Evolutionary conservation across 2,888 invertebrate species (phyloP).

Genomic region (Tetheella fluctuosa): DNA sequence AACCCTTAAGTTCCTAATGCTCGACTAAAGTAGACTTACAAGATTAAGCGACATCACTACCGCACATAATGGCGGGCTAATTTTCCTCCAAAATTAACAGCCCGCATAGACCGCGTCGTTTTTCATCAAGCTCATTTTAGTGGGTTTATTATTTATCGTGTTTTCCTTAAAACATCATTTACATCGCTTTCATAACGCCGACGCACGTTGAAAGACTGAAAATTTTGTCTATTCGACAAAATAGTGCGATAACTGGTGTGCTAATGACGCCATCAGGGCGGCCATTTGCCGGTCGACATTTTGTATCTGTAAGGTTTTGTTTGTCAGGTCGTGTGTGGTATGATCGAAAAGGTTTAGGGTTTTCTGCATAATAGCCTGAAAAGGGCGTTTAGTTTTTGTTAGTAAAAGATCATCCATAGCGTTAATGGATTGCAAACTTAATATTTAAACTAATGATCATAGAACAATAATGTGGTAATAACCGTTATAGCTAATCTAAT

Average conservation of each 20-base stretch:
- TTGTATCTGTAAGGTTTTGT: conserved; percentile 74
- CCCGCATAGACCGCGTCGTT: conserved; percentile 68
- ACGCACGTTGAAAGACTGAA: conserved; percentile 78
- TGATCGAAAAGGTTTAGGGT: conserved; percentile 59
- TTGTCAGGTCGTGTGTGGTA: conserved; percentile 59
- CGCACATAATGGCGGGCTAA: conserved; percentile 65
- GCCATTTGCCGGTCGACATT: conserved; percentile 67
- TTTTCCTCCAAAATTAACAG: conserved; percentile 72
- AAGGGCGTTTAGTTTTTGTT: conserved; percentile 52
- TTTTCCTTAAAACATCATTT: conserved; percentile 74
- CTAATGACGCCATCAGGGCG: conserved; percentile 75
- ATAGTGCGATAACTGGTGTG: conserved; percentile 78
- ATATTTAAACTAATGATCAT: not conserved
- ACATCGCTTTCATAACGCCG: conserved; percentile 74
- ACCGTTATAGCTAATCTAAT: not conserved
- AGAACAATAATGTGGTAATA: not conserved
- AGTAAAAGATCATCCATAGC: conserved; percentile 16
- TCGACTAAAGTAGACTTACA: not conserved
- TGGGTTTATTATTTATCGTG: conserved; percentile 75
- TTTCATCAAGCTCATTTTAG: conserved; percentile 74
- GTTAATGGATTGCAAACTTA: not conserved
- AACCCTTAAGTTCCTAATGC: not conserved
- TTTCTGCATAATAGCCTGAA: conserved; percentile 41
- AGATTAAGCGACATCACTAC: conserved; percentile 27
- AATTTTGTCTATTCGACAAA: conserved; percentile 82